phyloP scores from a whole-genome alignment of 2,888 invertebrate genomes.

The Lampropteryx suffumata region DNA sequence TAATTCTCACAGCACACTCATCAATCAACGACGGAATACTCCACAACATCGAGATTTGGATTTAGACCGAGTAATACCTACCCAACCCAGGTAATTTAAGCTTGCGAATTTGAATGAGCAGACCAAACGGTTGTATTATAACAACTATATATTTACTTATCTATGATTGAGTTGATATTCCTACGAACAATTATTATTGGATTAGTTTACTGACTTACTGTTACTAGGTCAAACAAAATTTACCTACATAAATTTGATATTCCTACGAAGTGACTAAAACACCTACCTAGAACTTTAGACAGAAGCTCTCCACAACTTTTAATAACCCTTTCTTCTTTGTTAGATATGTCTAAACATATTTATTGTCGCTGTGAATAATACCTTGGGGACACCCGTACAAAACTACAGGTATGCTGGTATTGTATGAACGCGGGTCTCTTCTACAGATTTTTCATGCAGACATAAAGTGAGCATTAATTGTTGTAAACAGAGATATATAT shows the following conservation, averaged over 20 bases:
- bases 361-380: constrained; percentile 45
- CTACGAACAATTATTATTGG: no score
- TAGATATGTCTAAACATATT: constrained; percentile 39
- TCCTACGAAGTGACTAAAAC: constrained; percentile 10
- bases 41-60: constrained; percentile 49
- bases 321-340: constrained; percentile 29
- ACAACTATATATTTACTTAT: no score
- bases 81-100: not conserved
- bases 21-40: constrained; percentile 46
- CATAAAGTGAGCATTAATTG: no score
- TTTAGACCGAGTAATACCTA: constrained; percentile 33
- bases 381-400: no score
- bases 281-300: constrained; percentile 6
- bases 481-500: no score
- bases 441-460: no score
- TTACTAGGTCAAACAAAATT: no score
- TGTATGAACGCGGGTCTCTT: no score
- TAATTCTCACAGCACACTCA: constrained; percentile 68
- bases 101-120: not conserved
- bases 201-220: no score
- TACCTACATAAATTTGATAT: constrained; percentile 2
- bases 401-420: no score
- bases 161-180: no score
- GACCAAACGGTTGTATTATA: no score
- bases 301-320: constrained; percentile 27